phyloP scores from a whole-genome alignment of 37 sponge, comb jelly and placozoan genomes.

The Chondrosia reniformis region DNA sequence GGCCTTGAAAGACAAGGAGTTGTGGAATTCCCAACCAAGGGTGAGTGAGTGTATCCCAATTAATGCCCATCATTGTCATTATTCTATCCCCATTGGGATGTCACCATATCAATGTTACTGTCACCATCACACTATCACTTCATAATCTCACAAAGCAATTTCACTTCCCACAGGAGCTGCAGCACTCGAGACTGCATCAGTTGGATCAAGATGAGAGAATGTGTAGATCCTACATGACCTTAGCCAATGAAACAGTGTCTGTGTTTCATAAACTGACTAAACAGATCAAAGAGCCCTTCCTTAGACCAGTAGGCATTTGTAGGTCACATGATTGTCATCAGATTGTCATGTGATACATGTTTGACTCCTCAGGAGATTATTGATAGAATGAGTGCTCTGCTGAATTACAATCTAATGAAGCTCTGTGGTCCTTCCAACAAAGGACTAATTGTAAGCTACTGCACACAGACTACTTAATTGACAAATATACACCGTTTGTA shows the following conservation, averaged over 20 bases:
- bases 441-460: conserved; percentile 68
- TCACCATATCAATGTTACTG: no score
- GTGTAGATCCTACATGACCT: conserved; percentile 91
- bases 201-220: conserved; percentile 83
- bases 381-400: conserved; percentile 77
- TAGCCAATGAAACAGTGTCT: conserved; percentile 77
- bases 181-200: conserved; percentile 70
- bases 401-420: conserved; percentile 93
- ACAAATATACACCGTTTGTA: no score
- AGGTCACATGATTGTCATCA: no score
- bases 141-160: no score
- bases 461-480: no score
- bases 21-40: conserved; percentile 71
- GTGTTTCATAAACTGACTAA: conserved; percentile 83
- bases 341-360: neutral
- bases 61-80: no score
- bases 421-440: conserved; percentile 91
- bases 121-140: no score
- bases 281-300: conserved; percentile 72
- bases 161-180: conserved; percentile 61
- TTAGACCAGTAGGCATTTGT: conserved; percentile 37
- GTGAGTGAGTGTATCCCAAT: conserved; percentile 37
- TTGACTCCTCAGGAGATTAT: conserved; percentile 54
- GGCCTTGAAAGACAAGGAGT: conserved; percentile 57
- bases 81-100: no score